phyloP scores from a whole-genome alignment of 2,113 vertebrate genomes.

The Cettia cetti region DNA sequence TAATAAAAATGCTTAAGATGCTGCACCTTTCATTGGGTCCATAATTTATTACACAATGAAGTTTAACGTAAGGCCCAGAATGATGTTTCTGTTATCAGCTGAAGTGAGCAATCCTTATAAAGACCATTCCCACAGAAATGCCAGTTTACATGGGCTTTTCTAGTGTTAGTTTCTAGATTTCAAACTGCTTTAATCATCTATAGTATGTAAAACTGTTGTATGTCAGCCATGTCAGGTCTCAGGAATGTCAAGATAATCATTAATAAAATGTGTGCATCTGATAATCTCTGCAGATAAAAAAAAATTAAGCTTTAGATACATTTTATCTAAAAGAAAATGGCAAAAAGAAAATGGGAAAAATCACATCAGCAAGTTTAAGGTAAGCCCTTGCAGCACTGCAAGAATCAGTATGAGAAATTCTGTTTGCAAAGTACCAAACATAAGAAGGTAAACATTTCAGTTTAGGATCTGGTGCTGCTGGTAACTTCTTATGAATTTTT shows the following conservation, averaged over 20 bases:
- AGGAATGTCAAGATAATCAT: neutral
- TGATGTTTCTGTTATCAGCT: neutral
- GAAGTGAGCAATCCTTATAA: neutral
- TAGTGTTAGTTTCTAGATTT: neutral
- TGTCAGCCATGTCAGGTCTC: neutral
- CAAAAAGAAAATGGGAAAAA: neutral
- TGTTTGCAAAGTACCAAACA: neutral
- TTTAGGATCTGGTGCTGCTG: neutral
- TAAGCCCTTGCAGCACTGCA: neutral
- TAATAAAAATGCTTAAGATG: neutral
- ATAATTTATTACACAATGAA: neutral
- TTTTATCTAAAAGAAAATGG: neutral
- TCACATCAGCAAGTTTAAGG: neutral
- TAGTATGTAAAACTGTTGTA: neutral
- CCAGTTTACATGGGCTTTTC: neutral
- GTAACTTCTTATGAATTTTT: neutral
- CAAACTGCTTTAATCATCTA: neutral
- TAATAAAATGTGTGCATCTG: neutral
- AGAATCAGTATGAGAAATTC: neutral
- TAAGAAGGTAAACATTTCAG: neutral
- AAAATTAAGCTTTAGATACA: neutral
- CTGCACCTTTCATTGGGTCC: neutral
- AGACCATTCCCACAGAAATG: neutral
- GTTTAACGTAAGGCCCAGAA: neutral
- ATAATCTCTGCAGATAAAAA: neutral